Percentiles rank a stretch among this genome's conserved stretches.
These are phyloP conservation scores for Serranus cabrilla DNA, from an alignment of 2,797 vertebrate species.

Conservation along the genomic window DNA sequence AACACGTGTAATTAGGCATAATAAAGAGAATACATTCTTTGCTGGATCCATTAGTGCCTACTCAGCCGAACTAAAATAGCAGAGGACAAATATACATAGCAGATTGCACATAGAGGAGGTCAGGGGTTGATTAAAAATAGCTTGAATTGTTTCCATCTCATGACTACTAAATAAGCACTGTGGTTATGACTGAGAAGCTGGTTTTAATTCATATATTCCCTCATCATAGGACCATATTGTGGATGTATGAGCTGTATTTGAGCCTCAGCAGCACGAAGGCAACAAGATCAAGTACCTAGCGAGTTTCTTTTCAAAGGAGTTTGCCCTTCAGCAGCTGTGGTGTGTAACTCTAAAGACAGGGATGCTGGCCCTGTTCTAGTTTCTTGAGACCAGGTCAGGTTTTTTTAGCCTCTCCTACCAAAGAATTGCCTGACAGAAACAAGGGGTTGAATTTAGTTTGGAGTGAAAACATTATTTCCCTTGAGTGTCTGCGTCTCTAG, in stretches of 20 bases:
- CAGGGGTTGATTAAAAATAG: constrained; percentile 16
- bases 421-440: constrained; percentile 1
- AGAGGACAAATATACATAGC: constrained; percentile 11
- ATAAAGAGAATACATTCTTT: constrained; percentile 29
- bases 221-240: background rate
- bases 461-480: constrained; percentile 36
- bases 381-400: constrained; percentile 25
- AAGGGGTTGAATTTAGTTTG: constrained; percentile 28
- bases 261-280: background rate
- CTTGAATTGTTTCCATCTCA: background rate
- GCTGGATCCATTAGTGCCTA: constrained; percentile 12
- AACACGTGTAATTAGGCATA: constrained; percentile 7
- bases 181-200: background rate
- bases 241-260: constrained; percentile 4
- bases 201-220: background rate
- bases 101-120: background rate
- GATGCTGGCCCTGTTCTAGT: constrained; percentile 1
- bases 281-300: constrained; percentile 19
- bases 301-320: constrained; percentile 23
- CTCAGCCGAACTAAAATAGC: constrained; percentile 22
- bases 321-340: constrained; percentile 11
- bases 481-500: constrained; percentile 35
- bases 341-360: constrained; percentile 1
- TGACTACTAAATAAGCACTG: background rate
- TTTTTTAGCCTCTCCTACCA: constrained; percentile 15